Evolutionary conservation across 2,113 vertebrate genomes (phyloP).

Genomic region (Gavialis gangeticus): DNA sequence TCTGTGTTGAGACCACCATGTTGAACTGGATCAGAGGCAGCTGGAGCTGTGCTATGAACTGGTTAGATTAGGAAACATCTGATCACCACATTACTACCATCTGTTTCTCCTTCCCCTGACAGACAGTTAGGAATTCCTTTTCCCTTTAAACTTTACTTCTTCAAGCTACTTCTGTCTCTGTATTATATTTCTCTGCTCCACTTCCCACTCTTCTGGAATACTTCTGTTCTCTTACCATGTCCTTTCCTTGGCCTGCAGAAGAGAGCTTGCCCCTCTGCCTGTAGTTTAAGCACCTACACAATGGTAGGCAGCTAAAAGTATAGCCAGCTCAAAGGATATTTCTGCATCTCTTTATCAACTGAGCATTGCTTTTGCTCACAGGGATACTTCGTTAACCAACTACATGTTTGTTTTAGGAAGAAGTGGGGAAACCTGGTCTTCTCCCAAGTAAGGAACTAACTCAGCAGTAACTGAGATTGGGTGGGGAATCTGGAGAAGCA

Average conservation of each 20-base stretch:
- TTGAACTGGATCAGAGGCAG: not conserved
- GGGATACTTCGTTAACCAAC: not conserved
- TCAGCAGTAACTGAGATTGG: not conserved
- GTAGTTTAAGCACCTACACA: not conserved
- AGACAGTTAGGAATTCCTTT: not conserved
- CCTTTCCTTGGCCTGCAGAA: not conserved
- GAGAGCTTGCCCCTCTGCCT: not conserved
- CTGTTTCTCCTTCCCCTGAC: not conserved
- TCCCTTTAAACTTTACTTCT: not conserved
- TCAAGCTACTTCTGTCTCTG: not conserved
- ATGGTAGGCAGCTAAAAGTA: not conserved
- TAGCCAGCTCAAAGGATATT: not conserved
- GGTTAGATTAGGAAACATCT: not conserved
- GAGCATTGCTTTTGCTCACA: not conserved
- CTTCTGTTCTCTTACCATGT: not conserved
- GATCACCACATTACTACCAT: not conserved
- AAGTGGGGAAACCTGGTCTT: not conserved
- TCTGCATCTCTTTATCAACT: not conserved
- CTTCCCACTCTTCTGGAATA: not conserved
- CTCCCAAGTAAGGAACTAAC: not conserved
- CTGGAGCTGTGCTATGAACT: not conserved
- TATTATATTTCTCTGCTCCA: rapidly evolving
- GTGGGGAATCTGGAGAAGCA: not conserved
- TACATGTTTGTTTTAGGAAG: not conserved
- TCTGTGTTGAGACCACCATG: not conserved